Percentiles rank a stretch among this genome's conserved stretches.
These are phyloP conservation scores for Dione vanillae DNA, from an alignment of 2,888 invertebrate species.

Conservation along the genomic window DNA sequence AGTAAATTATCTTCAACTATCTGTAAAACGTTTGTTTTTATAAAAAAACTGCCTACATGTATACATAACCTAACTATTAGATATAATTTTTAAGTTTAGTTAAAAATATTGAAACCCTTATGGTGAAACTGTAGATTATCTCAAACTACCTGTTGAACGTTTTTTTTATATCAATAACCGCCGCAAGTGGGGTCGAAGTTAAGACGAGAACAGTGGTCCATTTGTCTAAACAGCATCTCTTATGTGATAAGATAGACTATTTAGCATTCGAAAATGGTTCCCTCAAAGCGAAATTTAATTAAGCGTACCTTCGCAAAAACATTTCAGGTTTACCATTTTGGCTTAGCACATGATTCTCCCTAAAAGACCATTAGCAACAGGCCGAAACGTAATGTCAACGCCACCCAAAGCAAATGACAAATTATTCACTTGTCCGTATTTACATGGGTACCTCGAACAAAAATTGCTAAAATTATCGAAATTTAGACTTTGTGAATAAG, in stretches of 20 bases:
- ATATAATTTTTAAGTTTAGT: too few species aligned
- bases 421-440: slow-evolving; percentile 67
- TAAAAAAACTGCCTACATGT: too few species aligned
- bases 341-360: slow-evolving; percentile 45
- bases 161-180: too few species aligned
- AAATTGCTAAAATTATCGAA: slow-evolving; percentile 26
- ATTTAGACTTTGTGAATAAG: slow-evolving; percentile 44
- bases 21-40: too few species aligned
- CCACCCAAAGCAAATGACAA: slow-evolving; percentile 74
- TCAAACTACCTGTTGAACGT: too few species aligned
- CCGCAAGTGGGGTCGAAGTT: too few species aligned
- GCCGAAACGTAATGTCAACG: slow-evolving; percentile 74
- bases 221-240: too few species aligned
- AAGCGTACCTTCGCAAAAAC: slow-evolving; percentile 19
- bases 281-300: slow-evolving; percentile 6
- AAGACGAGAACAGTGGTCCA: too few species aligned
- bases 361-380: slow-evolving; percentile 73
- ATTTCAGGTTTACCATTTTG: slow-evolving; percentile 28
- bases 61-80: too few species aligned
- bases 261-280: neutral
- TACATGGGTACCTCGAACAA: slow-evolving; percentile 42
- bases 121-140: too few species aligned
- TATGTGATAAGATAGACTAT: neutral
- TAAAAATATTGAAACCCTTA: too few species aligned
- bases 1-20: too few species aligned